phyloP scores from a whole-genome alignment of 2,113 vertebrate genomes.

The Leptobrachium leishanense region DNA sequence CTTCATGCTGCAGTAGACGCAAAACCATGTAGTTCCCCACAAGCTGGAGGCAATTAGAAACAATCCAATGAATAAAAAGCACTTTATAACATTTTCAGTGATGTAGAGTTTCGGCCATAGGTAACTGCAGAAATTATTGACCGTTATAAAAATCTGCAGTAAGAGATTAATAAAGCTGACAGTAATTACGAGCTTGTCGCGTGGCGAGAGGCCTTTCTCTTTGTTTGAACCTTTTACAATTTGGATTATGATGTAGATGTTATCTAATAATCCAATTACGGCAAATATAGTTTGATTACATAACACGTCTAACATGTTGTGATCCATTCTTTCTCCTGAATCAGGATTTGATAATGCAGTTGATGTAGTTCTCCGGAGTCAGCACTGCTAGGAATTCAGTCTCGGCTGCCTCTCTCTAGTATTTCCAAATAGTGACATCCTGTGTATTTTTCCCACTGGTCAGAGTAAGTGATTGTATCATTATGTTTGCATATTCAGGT shows the following conservation, averaged over 20 bases:
- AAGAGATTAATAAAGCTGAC: not conserved
- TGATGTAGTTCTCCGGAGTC: no score
- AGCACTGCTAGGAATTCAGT: no score
- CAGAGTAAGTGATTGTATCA: no score
- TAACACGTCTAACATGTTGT: no score
- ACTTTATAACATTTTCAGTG: not conserved
- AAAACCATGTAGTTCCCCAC: constrained; percentile 6
- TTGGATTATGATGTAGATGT: not conserved
- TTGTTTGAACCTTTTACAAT: not conserved
- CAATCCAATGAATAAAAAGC: not conserved
- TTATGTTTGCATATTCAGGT: no score
- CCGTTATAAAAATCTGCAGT: not conserved
- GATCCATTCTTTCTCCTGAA: no score
- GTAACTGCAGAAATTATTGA: not conserved
- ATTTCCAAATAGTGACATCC: no score
- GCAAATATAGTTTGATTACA: not conserved
- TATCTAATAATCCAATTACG: not conserved
- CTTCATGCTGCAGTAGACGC: constrained; percentile 2
- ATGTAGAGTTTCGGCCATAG: not conserved
- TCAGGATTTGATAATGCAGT: no score
- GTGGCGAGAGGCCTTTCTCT: not conserved
- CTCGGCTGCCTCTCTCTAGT: no score
- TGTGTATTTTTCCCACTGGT: no score
- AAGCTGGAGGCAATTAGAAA: not conserved
- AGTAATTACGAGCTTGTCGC: not conserved